Conservation (phyloP, 2,888 invertebrate species). For the Xestia xanthographa region DNA sequence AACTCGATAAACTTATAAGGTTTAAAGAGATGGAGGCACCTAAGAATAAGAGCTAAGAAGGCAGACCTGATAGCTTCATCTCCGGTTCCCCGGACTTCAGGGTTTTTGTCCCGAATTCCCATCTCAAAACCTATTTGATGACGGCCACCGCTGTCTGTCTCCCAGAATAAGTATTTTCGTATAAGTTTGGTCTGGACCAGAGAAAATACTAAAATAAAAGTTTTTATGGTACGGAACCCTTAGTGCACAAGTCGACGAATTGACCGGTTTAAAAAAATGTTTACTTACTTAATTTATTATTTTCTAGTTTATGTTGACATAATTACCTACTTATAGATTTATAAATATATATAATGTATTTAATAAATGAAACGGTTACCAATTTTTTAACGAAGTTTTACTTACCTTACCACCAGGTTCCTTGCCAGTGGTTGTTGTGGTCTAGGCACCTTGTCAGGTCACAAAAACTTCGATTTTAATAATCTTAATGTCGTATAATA, state of each 20-base stretch:
- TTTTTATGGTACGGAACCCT: not conserved
- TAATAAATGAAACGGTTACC: no score
- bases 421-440: no score
- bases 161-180: not conserved
- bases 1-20: conserved; percentile 90
- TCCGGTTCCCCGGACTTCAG: not conserved
- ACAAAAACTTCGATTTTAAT: no score
- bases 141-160: not conserved
- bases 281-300: no score
- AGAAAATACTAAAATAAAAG: not conserved
- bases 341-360: no score
- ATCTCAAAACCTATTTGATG: not conserved
- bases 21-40: conserved; percentile 64
- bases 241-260: not conserved
- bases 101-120: not conserved
- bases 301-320: not conserved
- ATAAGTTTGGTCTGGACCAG: not conserved
- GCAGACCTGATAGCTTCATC: not conserved
- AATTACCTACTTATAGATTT: not conserved
- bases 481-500: no score
- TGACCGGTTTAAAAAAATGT: not conserved
- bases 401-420: no score
- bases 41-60: not conserved
- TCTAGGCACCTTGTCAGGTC: no score
- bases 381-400: no score